Evolutionary conservation across 1,140 invertebrate genomes (phyloP), one percentile per base, ranked within the genome.

Genomic region (Stratiolaelaps scimitus): DNA sequence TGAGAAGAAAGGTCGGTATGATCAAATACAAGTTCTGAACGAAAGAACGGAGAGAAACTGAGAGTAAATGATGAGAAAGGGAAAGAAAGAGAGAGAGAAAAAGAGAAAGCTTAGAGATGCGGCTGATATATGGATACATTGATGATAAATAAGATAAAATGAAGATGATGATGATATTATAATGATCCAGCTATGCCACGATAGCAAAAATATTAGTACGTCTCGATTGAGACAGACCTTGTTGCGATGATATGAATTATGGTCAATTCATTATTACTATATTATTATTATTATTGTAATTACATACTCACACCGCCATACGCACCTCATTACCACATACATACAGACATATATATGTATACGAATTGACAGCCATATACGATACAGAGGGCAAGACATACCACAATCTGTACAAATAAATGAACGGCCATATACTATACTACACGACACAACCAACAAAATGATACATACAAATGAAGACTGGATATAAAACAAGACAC

Each of bases 191-290:
- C 53, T 60, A 60, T 60, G 15, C 34, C 10, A 34, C 17, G 26
- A 60, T n/a, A 60, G 23, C 53, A 60, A 34, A 26, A 26, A 34
- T 29, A 20, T 23, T 60, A 60, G 53, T 60, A 60, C 20, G 53
- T n/a, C 53, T 26, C 53, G 53, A 10, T 60, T 60, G 53, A 60
- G 53, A 60, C 53, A 23, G 23, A 17, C 53, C 17, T 60, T 60
- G 53, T 60, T 60, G 53, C 53, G 23, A 60, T 20, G 23, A 60
- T 26, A 20, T 19, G n/a, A 10, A n/a, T 60, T 60, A 60, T 48
- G 19, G 15, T 48, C 34, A 40, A 10, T 40, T 40, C 26, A 60
- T 60, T 26, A 19, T 23, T 15, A 48, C 15, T 48, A 48, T 28
- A 28, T 23, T 48, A 15, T 4, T 48, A 60, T 60, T 60, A 60